A percentile compares a stretch with the other conserved stretches of the same genome.
phyloP scores from a whole-genome alignment of 2,113 vertebrate genomes.

The Loxodonta africana region DNA sequence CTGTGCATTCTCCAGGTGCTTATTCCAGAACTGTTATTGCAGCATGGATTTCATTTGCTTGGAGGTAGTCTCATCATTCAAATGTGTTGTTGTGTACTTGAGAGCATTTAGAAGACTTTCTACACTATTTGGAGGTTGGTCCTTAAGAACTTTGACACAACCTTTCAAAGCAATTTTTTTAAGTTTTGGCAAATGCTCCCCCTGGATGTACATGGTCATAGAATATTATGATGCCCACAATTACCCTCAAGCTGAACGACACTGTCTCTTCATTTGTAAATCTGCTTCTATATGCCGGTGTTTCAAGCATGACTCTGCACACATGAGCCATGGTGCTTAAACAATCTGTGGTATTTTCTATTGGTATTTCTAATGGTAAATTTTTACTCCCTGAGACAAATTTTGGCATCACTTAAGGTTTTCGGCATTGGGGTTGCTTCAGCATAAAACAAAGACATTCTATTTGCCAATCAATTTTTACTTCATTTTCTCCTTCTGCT shows the following conservation, averaged over 20 bases:
- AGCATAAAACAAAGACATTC: constrained; percentile 99
- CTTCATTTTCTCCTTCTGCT: constrained; percentile 98
- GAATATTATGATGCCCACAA: constrained; percentile 88
- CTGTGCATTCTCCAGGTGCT: constrained; percentile 92
- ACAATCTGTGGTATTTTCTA: constrained; percentile 99
- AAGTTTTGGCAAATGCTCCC: constrained; percentile 98
- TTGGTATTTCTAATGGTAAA: constrained; percentile 90
- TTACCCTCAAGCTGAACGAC: too few relatives aligned
- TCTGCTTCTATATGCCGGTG: constrained; percentile 76
- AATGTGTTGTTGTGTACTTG: constrained; percentile 99
- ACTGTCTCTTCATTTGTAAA: too few relatives aligned
- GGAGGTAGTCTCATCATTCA: constrained; percentile 99
- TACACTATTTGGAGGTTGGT: constrained; percentile 97
- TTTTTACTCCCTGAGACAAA: constrained; percentile 99
- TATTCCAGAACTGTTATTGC: constrained; percentile 91
- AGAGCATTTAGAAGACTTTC: constrained; percentile 96
- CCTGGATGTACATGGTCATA: constrained; percentile 99
- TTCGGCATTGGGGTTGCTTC: constrained; percentile 99
- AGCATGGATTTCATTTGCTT: constrained; percentile 99
- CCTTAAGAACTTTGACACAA: constrained; percentile 99
- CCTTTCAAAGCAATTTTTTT: constrained; percentile 97
- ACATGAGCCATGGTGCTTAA: constrained; percentile 99
- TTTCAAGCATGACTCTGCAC: constrained; percentile 99
- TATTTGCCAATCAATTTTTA: constrained; percentile 99
- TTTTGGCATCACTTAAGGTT: constrained; percentile 97